phyloP scores from a whole-genome alignment of 2,888 invertebrate genomes.

The Romanomermis culicivorax region DNA sequence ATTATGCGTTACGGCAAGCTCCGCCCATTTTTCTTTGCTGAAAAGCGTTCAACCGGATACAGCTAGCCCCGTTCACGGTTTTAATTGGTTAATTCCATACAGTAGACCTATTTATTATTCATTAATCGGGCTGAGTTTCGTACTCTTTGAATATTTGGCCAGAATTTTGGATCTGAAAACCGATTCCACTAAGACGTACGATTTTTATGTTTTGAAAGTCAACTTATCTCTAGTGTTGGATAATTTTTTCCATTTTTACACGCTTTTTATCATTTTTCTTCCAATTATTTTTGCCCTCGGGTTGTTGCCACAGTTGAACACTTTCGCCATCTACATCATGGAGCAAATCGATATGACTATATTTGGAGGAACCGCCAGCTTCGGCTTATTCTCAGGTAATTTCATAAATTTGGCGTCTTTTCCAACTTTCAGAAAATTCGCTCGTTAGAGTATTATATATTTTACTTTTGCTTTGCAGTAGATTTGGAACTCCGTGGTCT shows the following conservation, averaged over 20 bases:
- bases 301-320: slow-evolving; percentile 82
- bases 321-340: slow-evolving; percentile 79
- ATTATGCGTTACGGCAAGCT: slow-evolving; percentile 91
- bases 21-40: slow-evolving; percentile 51
- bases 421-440: too few species aligned
- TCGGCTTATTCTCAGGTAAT: slow-evolving; percentile 23
- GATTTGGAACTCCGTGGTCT: too few species aligned
- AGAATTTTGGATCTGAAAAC: neutral
- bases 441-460: too few species aligned
- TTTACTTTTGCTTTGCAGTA: too few species aligned
- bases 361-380: slow-evolving; percentile 47
- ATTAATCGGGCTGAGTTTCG: slow-evolving; percentile 41
- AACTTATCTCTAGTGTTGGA: neutral
- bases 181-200: slow-evolving; percentile 12
- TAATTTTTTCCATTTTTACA: neutral
- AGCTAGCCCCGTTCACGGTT: slow-evolving; percentile 74
- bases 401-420: too few species aligned
- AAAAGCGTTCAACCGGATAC: slow-evolving; percentile 92
- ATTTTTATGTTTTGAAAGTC: slow-evolving; percentile 9
- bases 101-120: slow-evolving; percentile 72
- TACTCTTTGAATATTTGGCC: slow-evolving; percentile 27
- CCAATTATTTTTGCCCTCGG: slow-evolving; percentile 85
- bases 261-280: slow-evolving; percentile 11
- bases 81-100: slow-evolving; percentile 33
- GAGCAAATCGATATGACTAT: slow-evolving; percentile 52